Evolutionary conservation across 2,797 vertebrate genomes (phyloP).

Genomic region (Antennarius maculatus): DNA sequence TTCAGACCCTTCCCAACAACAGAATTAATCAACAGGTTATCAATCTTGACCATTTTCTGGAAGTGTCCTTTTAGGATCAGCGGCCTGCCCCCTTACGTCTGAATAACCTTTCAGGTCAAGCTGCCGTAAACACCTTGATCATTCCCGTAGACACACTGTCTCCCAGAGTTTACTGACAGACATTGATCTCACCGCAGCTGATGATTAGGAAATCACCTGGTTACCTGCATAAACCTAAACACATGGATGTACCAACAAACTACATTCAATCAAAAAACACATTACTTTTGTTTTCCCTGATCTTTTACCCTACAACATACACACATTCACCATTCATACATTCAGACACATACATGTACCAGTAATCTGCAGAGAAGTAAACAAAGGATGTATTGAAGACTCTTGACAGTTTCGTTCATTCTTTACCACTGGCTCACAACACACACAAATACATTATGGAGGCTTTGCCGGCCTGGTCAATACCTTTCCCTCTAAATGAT

Average conservation of each 20-base stretch:
- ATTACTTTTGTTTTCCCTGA: background rate
- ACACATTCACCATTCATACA: background rate
- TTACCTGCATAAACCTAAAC: background rate
- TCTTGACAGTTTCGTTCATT: conserved; percentile 32
- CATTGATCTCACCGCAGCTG: no score
- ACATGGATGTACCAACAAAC: background rate
- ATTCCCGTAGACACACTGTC: no score
- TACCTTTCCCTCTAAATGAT: conserved; percentile 77
- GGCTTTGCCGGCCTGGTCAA: conserved; percentile 69
- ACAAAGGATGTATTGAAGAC: conserved; percentile 20
- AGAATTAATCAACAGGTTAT: no score
- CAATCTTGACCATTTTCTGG: no score
- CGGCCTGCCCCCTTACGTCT: no score
- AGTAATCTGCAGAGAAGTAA: background rate
- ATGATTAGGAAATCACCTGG: no score
- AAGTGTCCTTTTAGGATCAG: no score
- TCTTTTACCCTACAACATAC: background rate
- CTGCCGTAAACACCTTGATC: no score
- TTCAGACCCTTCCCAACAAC: no score
- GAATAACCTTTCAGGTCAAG: no score
- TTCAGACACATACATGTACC: background rate
- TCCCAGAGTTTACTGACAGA: no score
- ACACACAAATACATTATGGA: conserved; percentile 49
- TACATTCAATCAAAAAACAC: background rate
- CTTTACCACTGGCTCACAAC: conserved; percentile 43